Evolutionary conservation across 2,797 vertebrate species (phyloP), one percentile per base, ranked within the genome.

Genomic region (Sternotherus odoratus): DNA sequence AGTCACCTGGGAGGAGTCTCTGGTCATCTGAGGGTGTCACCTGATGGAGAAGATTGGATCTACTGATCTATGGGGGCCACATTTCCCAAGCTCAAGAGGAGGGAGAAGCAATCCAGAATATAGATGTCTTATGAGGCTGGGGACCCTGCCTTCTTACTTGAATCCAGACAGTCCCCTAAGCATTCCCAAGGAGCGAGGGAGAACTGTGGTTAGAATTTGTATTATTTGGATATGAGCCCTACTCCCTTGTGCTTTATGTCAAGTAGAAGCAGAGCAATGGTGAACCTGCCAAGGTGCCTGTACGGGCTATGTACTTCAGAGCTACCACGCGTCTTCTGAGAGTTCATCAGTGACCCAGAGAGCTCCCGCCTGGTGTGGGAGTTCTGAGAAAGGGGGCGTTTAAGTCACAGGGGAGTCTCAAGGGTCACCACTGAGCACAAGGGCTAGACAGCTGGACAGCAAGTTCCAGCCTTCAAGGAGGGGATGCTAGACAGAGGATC

Each of bases 301-400:
- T n/a, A n/a, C 0, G 8, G 4, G 8, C n/a, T 63, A 9, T 19
- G 19, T 8, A n/a, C 15, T 33, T 63, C 33, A 17, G 15, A 8
- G 17, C 60, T n/a, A 33, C 60, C 15, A n/a, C 16, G 16, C 6
- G 16, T 33, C 60, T 17, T 63, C 60, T 33, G 30, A n/a, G 30
- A 19, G 60, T n/a, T 33, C 33, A 63, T 15, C 3, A 60, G 28
- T 7, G 16, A 63, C 60, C 13, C 6, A 26, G 7, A 63, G 33
- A 6, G 30, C 30, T 63, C 60, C 9, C 60, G 19, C 33, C 33
- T 63, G 17, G 15, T n/a, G 60, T 15, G 7, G 33, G 60, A n/a
- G 33, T 19, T n/a, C 33, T 63, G 30, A 16, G 33, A n/a, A n/a
- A 63, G 6, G 33, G 60, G 17, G 33, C 19, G 30, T 63, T 63